Conservation (phyloP, 2,797 vertebrate species). For the Hydrocynus forskahlii region DNA sequence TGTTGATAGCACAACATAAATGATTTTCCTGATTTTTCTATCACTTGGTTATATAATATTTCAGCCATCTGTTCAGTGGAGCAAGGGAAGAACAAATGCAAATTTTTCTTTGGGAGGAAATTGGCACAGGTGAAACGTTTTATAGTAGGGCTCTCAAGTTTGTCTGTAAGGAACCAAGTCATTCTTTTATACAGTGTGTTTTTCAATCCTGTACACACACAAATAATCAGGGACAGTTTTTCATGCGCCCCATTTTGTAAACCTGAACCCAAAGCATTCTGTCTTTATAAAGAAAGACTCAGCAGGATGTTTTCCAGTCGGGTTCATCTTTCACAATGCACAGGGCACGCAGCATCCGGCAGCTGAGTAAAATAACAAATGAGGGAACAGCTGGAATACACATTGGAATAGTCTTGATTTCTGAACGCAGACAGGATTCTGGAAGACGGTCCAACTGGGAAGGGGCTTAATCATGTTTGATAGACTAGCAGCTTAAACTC, state of each 20-base stretch:
- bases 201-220: neutral
- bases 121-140: neutral
- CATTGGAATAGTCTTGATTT: conserved; percentile 12
- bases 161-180: too few relatives aligned
- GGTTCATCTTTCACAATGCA: conserved; percentile 21
- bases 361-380: conserved; percentile 27
- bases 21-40: neutral
- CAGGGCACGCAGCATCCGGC: conserved; percentile 2
- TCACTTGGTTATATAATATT: neutral
- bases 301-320: conserved; percentile 24
- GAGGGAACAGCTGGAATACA: conserved; percentile 30
- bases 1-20: too few relatives aligned
- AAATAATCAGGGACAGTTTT: neutral
- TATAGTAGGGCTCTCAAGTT: too few relatives aligned
- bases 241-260: neutral
- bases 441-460: neutral
- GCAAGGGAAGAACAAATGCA: too few relatives aligned
- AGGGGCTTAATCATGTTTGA: neutral
- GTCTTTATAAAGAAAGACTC: conserved; percentile 14
- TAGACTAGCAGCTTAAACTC: neutral
- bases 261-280: neutral
- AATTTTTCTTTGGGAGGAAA: neutral
- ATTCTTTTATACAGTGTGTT: too few relatives aligned
- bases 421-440: neutral
- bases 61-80: neutral